Evolutionary conservation across 2,797 vertebrate genomes (phyloP), one percentile per base, ranked within the genome.

Genomic region (Poliocrania exsul): DNA sequence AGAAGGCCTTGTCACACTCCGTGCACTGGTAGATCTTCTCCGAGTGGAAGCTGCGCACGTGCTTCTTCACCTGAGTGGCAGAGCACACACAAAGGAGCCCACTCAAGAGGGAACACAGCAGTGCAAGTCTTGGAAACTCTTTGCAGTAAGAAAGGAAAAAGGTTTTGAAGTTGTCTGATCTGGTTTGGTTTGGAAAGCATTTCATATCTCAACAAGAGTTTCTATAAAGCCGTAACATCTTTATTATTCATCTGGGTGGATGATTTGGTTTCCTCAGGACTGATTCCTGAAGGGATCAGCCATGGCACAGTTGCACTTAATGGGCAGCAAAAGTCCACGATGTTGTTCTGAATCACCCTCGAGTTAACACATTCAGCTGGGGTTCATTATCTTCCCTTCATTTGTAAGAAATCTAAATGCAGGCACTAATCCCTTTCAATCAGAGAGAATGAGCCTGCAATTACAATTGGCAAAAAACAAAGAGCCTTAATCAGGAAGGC

Each of bases 1-100:
- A 99, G 98, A 99, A 99, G 42, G 99, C 99, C 96, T 99, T 99
- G 88, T 99, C 99, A 10, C 99, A 99, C 92, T 99, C 98, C 0
- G 98, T 98, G 20, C 99, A 99, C 97, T 99, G 99, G 96, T 99
- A 99, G 69, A 99, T 98, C 98, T 99, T 99, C 89, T 99, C 99
- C 0, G 99, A 99, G 79, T 99, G 99, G 97, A 99, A 99, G 90
- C 99, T 99, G 83, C 99, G 99, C 25, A 99, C 99, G 0, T 99
- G 99, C 69, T 99, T 99, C 97, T 99, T 99, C 78, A 99, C 98
- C 99, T 99, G 65, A 50, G 46, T 46, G 12, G 50, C 70, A 93
- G 62, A 95, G 11, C 64, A 77, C 0, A 42, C 12, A 16, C 23
- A 38, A 86, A 81, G 14, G 17, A 46, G 31, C 25, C 91, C 25